A percentile compares a stretch with the other conserved stretches of the same genome.
These are phyloP conservation scores for Heliconius cydno DNA, from an alignment of 2,888 invertebrate genomes.

Conservation along the genomic window DNA sequence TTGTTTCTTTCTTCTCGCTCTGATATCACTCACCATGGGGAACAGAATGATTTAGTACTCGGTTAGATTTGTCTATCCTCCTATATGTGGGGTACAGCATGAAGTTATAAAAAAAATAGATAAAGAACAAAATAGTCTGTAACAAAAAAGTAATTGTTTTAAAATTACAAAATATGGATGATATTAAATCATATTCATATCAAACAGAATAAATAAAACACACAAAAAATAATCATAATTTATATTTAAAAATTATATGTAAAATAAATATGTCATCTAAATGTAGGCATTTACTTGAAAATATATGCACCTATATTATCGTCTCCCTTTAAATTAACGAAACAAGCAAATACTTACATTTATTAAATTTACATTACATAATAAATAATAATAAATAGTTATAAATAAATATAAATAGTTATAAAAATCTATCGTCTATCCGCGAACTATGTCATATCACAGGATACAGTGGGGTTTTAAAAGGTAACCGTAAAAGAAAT, in stretches of 20 bases:
- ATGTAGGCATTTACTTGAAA: slow-evolving; percentile 9
- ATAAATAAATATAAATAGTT: slow-evolving; percentile 10
- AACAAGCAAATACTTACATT: slow-evolving; percentile 7
- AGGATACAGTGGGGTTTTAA: slow-evolving; percentile 48
- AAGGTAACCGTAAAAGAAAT: slow-evolving; percentile 3
- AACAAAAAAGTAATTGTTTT: not conserved
- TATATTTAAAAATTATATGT: slow-evolving; percentile 15
- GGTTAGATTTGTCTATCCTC: not conserved
- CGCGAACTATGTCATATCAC: slow-evolving; percentile 59
- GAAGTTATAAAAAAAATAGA: not conserved
- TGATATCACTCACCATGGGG: not conserved
- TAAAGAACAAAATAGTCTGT: not conserved
- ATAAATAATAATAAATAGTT: slow-evolving; percentile 24
- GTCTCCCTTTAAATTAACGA: slow-evolving; percentile 38
- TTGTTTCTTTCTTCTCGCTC: too few species aligned
- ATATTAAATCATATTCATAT: not conserved
- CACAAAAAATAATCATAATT: slow-evolving; percentile 22
- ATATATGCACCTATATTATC: slow-evolving; percentile 46
- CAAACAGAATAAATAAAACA: slow-evolving; percentile 2
- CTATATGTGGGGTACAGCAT: not conserved
- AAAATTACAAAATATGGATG: not conserved
- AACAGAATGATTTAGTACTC: not conserved
- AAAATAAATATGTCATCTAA: slow-evolving; percentile 25
- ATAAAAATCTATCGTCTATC: slow-evolving; percentile 33
- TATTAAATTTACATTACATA: slow-evolving; percentile 26